phyloP scores from a whole-genome alignment of 2,113 vertebrate genomes.

The Todiramphus chloris region DNA sequence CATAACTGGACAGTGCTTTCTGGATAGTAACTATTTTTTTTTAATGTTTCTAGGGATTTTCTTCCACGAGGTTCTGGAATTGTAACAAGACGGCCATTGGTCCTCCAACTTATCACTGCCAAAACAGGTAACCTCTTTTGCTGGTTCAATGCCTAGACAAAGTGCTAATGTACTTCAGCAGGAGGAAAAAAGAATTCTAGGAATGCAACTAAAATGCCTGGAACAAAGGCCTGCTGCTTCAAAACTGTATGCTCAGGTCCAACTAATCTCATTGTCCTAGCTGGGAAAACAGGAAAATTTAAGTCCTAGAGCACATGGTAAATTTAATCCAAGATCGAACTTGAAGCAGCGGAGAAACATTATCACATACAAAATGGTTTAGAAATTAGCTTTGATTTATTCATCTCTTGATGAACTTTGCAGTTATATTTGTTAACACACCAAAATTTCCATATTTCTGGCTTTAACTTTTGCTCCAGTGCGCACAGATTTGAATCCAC shows the following conservation, averaged over 20 bases:
- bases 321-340: neutral
- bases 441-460: neutral
- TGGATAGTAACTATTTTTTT: neutral
- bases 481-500: neutral
- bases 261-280: neutral
- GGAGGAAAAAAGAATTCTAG: neutral
- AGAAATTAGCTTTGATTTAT: neutral
- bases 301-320: neutral
- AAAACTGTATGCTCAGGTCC: neutral
- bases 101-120: constrained; percentile 80
- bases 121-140: constrained; percentile 74
- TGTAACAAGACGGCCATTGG: constrained; percentile 77
- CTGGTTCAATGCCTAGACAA: neutral
- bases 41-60: constrained; percentile 74
- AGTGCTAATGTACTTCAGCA: neutral
- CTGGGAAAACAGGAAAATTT: neutral
- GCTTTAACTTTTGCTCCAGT: neutral
- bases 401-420: neutral
- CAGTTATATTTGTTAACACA: neutral
- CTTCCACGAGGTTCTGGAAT: constrained; percentile 82
- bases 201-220: neutral
- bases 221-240: neutral
- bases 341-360: neutral
- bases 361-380: neutral
- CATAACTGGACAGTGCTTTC: neutral